Conservation (phyloP, 2,797 vertebrate species). For the Poliocrania exsul region DNA sequence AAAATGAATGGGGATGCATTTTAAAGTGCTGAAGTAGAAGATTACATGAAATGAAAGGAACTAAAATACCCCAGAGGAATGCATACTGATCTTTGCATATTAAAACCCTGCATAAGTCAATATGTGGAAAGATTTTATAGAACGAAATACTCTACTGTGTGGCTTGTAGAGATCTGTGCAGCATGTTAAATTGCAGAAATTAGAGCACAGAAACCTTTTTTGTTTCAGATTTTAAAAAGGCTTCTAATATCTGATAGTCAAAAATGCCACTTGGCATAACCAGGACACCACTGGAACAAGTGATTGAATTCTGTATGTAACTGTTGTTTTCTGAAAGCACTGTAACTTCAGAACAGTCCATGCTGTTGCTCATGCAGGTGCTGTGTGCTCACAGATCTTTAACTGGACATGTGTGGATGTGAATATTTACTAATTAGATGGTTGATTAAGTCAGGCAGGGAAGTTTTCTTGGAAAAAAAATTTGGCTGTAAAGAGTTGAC, state of each 20-base stretch:
- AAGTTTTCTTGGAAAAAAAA: not conserved
- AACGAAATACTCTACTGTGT: not conserved
- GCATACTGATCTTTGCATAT: not conserved
- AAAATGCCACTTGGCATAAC: not conserved
- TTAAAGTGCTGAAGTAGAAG: not conserved
- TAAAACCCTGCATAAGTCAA: not conserved
- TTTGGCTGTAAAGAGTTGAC: not conserved
- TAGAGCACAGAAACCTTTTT: not conserved
- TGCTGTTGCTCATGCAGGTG: not conserved
- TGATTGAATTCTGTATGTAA: not conserved
- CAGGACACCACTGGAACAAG: not conserved
- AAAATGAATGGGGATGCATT: not conserved
- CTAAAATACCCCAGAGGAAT: not conserved
- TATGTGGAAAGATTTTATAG: not conserved
- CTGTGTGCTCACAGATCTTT: rapidly evolving
- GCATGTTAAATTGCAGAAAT: not conserved
- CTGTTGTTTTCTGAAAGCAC: not conserved
- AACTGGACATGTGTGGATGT: not conserved
- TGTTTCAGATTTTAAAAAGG: not conserved
- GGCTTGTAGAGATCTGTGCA: not conserved
- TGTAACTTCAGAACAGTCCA: not conserved
- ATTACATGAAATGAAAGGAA: not conserved
- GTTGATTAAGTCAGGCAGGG: not conserved
- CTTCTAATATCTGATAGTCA: not conserved
- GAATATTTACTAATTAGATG: not conserved